phyloP scores from a whole-genome alignment of 2,113 vertebrate species.

The Myotis brandtii region DNA sequence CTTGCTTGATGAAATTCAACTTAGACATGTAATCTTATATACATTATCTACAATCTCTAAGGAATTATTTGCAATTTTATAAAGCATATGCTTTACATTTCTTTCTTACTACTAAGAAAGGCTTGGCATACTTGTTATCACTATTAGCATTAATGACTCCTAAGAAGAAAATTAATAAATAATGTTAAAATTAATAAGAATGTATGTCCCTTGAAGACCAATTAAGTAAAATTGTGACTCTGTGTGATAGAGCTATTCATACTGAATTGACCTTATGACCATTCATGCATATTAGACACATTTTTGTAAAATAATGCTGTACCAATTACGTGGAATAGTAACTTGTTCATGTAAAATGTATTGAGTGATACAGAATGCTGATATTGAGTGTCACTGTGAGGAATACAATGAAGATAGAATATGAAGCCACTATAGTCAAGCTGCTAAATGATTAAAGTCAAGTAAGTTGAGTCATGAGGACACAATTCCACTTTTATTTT shows the following conservation, averaged over 20 bases:
- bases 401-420: not conserved
- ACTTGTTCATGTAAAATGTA: not conserved
- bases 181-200: not conserved
- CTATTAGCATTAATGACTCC: not conserved
- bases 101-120: not conserved
- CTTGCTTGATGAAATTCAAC: not conserved
- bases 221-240: not conserved
- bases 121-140: not conserved
- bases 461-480: not conserved
- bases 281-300: not conserved
- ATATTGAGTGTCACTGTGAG: not conserved
- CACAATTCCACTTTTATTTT: not conserved
- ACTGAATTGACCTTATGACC: not conserved
- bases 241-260: not conserved
- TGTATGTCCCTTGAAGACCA: not conserved
- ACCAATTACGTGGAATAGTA: not conserved
- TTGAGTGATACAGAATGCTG: not conserved
- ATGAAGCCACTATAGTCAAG: not conserved
- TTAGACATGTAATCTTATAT: not conserved
- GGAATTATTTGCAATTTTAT: not conserved
- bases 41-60: not conserved
- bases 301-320: not conserved
- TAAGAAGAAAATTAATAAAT: not conserved
- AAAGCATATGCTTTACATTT: not conserved
- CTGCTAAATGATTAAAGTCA: not conserved